phyloP scores from a whole-genome alignment of 1,140 invertebrate species.

The Kradibia gibbosae region DNA sequence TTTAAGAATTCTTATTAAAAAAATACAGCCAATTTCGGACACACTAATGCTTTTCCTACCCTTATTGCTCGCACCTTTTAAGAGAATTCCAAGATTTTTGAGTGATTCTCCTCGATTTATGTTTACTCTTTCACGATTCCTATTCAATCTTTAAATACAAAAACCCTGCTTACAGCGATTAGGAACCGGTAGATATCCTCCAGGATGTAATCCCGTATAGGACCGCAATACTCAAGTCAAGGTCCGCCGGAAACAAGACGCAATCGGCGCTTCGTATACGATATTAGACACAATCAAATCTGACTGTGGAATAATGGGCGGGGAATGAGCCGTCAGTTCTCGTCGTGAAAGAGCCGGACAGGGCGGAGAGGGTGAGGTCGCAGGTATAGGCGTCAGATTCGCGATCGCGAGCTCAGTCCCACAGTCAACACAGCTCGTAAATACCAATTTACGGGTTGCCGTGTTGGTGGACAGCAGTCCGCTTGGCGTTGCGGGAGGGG shows the following conservation, averaged over 20 bases:
- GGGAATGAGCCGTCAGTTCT: too few relatives aligned
- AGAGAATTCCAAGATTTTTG: too few relatives aligned
- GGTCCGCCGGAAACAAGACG: constrained; percentile 37
- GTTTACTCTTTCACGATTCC: neutral
- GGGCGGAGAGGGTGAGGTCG: neutral
- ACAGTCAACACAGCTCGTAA: constrained; percentile 29
- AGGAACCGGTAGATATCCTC: neutral
- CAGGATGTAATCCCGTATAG: constrained; percentile 3
- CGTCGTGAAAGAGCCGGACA: too few relatives aligned
- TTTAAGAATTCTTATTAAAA: too few relatives aligned
- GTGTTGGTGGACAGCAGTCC: neutral
- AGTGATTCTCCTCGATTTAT: too few relatives aligned
- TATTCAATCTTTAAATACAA: too few relatives aligned
- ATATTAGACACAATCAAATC: constrained; percentile 47
- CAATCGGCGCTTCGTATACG: constrained; percentile 19
- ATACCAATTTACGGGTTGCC: constrained; percentile 39
- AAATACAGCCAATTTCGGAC: too few relatives aligned
- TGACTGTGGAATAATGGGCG: neutral
- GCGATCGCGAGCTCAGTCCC: constrained; percentile 13
- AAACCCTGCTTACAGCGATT: too few relatives aligned
- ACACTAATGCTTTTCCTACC: too few relatives aligned
- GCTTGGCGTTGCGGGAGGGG: neutral
- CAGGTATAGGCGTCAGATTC: neutral
- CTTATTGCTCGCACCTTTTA: too few relatives aligned
- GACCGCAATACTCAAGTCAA: constrained; percentile 6